A percentile compares a stretch with the other conserved stretches of the same genome.
Conservation (phyloP, 2,888 invertebrate genomes). For the Eubasilissa splendida region DNA sequence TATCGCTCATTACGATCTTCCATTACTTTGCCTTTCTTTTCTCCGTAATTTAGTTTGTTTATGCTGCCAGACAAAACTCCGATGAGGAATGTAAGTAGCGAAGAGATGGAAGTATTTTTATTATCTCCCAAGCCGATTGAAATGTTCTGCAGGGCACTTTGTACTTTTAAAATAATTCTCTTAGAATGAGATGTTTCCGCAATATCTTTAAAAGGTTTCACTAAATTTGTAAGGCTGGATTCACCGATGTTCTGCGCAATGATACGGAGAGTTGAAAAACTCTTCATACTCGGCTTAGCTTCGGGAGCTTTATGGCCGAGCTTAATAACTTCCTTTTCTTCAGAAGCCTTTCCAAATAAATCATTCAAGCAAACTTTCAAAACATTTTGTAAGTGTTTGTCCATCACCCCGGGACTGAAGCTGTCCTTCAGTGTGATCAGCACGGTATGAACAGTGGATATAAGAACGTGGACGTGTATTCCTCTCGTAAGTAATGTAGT, state of each 20-base stretch:
- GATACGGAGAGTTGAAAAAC: slow-evolving; percentile 88
- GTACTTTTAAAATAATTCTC: slow-evolving; percentile 84
- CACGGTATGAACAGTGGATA: slow-evolving; percentile 89
- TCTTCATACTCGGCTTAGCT: slow-evolving; percentile 87
- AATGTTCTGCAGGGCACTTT: slow-evolving; percentile 85
- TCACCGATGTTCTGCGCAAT: slow-evolving; percentile 86
- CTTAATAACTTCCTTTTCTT: slow-evolving; percentile 93
- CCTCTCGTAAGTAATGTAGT: slow-evolving; percentile 87
- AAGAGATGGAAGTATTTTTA: slow-evolving; percentile 79
- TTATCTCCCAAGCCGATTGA: slow-evolving; percentile 89
- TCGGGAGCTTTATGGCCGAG: slow-evolving; percentile 86
- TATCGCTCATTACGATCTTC: slow-evolving; percentile 74
- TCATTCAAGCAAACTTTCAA: slow-evolving; percentile 90
- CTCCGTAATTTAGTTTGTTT: slow-evolving; percentile 73
- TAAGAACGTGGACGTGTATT: slow-evolving; percentile 94
- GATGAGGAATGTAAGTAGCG: slow-evolving; percentile 85
- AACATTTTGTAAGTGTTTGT: slow-evolving; percentile 82
- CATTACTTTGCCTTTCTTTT: slow-evolving; percentile 71
- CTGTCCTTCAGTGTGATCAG: slow-evolving; percentile 80
- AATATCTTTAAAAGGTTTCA: slow-evolving; percentile 87
- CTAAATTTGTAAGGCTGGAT: slow-evolving; percentile 81
- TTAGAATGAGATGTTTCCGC: slow-evolving; percentile 84
- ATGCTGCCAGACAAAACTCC: slow-evolving; percentile 88
- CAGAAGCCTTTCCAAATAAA: slow-evolving; percentile 88
- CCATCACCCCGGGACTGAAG: slow-evolving; percentile 86